Percentiles rank a stretch among this genome's conserved stretches.
Evolutionary conservation across 2,797 vertebrate genomes (phyloP).

Genomic region (Myotis daubentonii): DNA sequence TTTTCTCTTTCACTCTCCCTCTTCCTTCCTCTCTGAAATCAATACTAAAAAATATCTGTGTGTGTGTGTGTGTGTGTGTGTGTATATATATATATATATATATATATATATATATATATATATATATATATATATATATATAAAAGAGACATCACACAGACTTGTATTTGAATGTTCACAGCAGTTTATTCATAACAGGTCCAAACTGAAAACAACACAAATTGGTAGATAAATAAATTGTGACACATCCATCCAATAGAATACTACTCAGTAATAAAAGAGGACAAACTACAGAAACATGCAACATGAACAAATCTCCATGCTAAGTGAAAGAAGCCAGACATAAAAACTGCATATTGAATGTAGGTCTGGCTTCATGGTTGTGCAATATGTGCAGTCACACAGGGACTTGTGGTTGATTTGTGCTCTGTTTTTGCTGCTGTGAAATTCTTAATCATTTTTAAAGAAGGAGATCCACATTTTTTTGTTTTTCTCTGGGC

Average conservation of each 20-base stretch:
- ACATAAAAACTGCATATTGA: neutral
- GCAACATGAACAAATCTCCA: neutral
- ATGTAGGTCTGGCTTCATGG: neutral
- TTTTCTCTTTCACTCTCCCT: no score
- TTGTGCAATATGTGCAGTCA: neutral
- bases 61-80: no score
- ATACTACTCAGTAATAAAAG: neutral
- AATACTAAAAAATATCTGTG: no score
- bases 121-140: no score
- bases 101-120: no score
- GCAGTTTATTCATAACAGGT: neutral
- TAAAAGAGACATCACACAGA: neutral
- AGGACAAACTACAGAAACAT: neutral
- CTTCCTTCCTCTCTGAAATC: no score
- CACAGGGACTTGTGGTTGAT: neutral
- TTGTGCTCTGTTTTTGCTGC: neutral
- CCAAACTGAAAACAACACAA: neutral
- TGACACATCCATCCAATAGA: neutral
- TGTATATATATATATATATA: no score
- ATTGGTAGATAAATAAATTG: neutral
- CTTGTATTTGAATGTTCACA: neutral
- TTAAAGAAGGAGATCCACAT: neutral
- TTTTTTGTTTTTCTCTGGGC: neutral
- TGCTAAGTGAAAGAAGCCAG: neutral
- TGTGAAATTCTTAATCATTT: neutral